Conservation (phyloP, 2,113 vertebrate species). For the Cervus canadensis region DNA sequence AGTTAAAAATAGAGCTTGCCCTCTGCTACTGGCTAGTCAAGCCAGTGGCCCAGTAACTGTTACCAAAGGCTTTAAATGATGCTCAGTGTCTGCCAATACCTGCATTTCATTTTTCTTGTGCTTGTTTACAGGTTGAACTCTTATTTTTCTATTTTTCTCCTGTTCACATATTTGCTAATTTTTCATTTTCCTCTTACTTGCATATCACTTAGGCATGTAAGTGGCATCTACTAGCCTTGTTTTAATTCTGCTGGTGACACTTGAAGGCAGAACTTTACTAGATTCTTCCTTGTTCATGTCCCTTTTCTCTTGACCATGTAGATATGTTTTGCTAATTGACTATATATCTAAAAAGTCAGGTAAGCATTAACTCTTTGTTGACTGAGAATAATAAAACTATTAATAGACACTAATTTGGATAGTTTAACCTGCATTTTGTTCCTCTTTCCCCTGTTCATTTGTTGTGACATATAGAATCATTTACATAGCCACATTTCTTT, state of each 20-base stretch:
- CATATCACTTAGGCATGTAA: background rate
- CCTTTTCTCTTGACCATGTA: constrained; percentile 34
- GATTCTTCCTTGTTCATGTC: background rate
- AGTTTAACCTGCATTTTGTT: background rate
- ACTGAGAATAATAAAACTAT: background rate
- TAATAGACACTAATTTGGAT: background rate
- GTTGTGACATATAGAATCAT: constrained; percentile 13
- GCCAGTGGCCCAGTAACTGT: background rate
- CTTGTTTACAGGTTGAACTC: background rate
- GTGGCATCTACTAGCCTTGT: background rate
- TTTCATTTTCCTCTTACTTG: background rate
- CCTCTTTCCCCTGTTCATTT: constrained; percentile 27
- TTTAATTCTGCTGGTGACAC: constrained; percentile 31
- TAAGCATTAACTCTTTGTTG: constrained; percentile 37
- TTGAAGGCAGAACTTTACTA: background rate
- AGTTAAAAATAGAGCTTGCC: constrained; percentile 18
- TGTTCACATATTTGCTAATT: background rate
- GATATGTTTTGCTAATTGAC: constrained; percentile 22
- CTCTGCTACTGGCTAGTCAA: background rate
- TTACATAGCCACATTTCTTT: background rate
- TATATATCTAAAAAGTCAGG: constrained; percentile 20
- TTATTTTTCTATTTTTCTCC: background rate
- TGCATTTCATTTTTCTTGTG: background rate
- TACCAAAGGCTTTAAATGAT: background rate
- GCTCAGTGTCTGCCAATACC: background rate